Conservation (phyloP, 2,113 vertebrate species). For the Xenopus borealis region DNA sequence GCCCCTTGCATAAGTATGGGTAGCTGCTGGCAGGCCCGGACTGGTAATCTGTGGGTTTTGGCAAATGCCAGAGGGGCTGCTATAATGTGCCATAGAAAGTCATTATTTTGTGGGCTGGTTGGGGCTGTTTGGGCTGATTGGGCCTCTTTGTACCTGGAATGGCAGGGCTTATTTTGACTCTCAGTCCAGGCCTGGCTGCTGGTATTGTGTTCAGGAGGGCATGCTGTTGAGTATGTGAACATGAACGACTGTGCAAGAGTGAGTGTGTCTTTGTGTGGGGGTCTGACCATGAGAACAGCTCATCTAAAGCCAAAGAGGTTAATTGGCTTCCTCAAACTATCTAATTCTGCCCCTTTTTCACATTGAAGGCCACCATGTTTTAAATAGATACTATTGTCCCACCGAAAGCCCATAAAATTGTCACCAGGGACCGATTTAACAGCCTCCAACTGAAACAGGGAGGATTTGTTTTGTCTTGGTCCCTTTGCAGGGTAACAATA, state of each 20-base stretch:
- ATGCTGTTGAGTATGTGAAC: not conserved
- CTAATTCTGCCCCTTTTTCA: conserved; percentile 89
- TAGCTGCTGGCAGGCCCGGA: no score
- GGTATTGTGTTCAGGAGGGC: not conserved
- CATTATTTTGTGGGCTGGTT: no score
- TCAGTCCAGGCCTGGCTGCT: no score
- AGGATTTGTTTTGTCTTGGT: conserved; percentile 98
- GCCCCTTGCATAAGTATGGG: not conserved
- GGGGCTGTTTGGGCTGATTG: no score
- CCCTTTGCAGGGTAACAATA: conserved; percentile 87
- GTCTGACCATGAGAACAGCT: conserved; percentile 13
- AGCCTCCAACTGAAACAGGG: conserved; percentile 93
- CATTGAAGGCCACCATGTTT: conserved; percentile 90
- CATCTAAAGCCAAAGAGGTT: conserved; percentile 42
- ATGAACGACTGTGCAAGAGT: conserved; percentile 3
- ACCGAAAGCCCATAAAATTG: conserved; percentile 96
- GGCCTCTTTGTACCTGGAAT: no score
- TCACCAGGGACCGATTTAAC: conserved; percentile 97
- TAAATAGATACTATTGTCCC: conserved; percentile 91
- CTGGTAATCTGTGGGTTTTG: no score
- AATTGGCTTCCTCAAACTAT: conserved; percentile 85
- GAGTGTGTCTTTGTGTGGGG: not conserved
- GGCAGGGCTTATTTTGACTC: no score
- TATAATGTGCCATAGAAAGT: no score
- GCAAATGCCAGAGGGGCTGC: no score